Percentiles rank a stretch among this genome's conserved stretches.
Evolutionary conservation across 2,113 vertebrate genomes (phyloP).

Genomic region (Clarias macrocephalus): DNA sequence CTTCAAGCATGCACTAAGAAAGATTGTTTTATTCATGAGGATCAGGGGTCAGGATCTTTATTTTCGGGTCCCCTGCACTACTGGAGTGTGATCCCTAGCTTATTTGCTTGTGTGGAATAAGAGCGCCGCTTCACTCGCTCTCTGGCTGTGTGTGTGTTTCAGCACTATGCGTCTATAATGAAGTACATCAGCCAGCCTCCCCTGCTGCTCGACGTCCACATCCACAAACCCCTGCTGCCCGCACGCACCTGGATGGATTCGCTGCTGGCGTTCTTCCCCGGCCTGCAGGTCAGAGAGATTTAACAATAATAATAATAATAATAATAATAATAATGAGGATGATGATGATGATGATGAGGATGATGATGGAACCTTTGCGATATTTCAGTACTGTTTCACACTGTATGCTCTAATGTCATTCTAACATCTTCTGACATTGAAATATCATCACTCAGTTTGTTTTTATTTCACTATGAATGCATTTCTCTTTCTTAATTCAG

Average conservation of each 20-base stretch:
- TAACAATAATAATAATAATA: too few relatives aligned
- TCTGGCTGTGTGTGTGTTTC: conserved; percentile 33
- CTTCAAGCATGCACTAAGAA: too few relatives aligned
- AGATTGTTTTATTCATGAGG: too few relatives aligned
- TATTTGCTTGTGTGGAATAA: not conserved
- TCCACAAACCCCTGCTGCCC: conserved; percentile 96
- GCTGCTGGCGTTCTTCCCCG: conserved; percentile 95
- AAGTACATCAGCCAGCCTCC: conserved; percentile 98
- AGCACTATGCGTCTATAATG: conserved; percentile 99
- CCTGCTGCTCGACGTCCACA: conserved; percentile 93
- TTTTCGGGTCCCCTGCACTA: too few relatives aligned
- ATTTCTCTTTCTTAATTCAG: conserved; percentile 60
- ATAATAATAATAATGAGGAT: too few relatives aligned
- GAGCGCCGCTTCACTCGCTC: not conserved
- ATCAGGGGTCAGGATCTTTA: too few relatives aligned
- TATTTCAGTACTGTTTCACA: not conserved
- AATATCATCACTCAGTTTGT: not conserved
- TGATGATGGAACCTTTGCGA: not conserved
- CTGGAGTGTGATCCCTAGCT: not conserved
- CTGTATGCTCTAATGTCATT: not conserved
- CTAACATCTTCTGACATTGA: not conserved
- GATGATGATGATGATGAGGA: too few relatives aligned
- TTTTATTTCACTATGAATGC: not conserved
- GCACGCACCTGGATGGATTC: conserved; percentile 99
- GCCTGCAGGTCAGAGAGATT: conserved; percentile 82